A percentile compares a stretch with the other conserved stretches of the same genome.
Evolutionary conservation across 2,113 vertebrate genomes (phyloP).

Genomic region (Cinclus cinclus): DNA sequence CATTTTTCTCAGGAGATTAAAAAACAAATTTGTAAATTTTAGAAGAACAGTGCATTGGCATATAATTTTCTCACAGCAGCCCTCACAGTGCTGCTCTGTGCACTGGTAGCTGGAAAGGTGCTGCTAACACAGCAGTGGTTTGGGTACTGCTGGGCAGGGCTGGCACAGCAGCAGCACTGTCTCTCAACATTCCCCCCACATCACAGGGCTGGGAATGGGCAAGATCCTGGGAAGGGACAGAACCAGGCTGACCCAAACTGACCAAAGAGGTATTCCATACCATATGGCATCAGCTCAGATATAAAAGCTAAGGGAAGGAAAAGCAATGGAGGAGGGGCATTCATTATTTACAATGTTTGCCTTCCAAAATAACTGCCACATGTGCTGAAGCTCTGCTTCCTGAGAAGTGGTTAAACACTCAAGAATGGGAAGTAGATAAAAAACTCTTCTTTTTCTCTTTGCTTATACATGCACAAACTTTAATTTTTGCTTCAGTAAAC

Average conservation of each 20-base stretch:
- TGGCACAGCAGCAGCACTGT: background rate
- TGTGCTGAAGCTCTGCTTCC: background rate
- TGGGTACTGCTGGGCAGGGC: background rate
- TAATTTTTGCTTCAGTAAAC: background rate
- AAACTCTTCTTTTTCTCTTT: background rate
- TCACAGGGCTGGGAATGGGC: background rate
- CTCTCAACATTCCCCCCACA: fast-evolving
- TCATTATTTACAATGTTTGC: background rate
- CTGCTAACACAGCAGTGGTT: background rate
- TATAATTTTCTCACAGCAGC: background rate
- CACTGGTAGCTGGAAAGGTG: background rate
- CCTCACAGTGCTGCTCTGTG: background rate
- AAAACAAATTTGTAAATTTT: background rate
- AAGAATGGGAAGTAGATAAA: background rate
- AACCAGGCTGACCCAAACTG: background rate
- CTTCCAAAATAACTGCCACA: background rate
- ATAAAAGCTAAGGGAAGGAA: background rate
- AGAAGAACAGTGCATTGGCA: background rate
- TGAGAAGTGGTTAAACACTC: fast-evolving
- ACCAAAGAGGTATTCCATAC: background rate
- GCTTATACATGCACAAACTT: background rate
- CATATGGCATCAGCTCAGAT: background rate
- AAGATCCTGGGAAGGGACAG: background rate
- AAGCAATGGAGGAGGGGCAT: background rate
- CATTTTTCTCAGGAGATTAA: background rate